These are phyloP conservation scores for Torymus tubicola DNA, from an alignment of 2,888 invertebrate genomes.

Conservation along the genomic window DNA sequence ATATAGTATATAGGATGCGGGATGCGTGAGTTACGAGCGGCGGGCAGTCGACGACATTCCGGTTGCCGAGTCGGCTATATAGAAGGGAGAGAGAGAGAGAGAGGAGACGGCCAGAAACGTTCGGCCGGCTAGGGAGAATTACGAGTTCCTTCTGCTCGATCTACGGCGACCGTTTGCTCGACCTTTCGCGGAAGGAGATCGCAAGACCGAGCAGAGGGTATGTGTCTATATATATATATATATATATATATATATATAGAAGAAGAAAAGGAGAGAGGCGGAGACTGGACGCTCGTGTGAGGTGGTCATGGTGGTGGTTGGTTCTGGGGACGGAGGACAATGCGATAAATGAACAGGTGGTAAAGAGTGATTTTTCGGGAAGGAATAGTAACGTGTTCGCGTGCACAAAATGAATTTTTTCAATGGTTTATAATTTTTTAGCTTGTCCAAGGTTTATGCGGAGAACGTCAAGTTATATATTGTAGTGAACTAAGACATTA, in stretches of 20 bases:
- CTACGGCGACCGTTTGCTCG: conserved; percentile 20
- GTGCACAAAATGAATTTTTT: background rate
- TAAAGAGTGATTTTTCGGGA: conserved; percentile 32
- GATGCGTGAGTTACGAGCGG: conserved; percentile 58
- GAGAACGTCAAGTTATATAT: no score
- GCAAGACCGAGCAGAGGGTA: background rate
- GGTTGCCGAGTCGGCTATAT: conserved; percentile 56
- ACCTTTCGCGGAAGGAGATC: background rate
- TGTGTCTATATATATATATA: background rate
- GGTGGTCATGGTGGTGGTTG: no score
- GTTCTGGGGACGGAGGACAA: conserved; percentile 3
- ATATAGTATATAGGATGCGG: conserved; percentile 57
- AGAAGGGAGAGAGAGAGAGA: background rate
- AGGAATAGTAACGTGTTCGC: conserved; percentile 3
- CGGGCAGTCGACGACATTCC: conserved; percentile 48
- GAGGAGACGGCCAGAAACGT: background rate
- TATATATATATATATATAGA: conserved; percentile 3
- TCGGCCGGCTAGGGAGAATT: conserved; percentile 36
- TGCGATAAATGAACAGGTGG: conserved; percentile 43
- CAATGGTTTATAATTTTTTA: no score
- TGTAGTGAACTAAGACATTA: no score
- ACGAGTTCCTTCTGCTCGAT: conserved; percentile 56
- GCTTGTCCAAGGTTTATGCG: no score
- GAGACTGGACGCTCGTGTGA: background rate
- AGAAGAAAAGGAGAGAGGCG: background rate